These are phyloP conservation scores for Drosophila asahinai DNA, from an alignment of 1,140 invertebrate genomes.

Conservation along the genomic window DNA sequence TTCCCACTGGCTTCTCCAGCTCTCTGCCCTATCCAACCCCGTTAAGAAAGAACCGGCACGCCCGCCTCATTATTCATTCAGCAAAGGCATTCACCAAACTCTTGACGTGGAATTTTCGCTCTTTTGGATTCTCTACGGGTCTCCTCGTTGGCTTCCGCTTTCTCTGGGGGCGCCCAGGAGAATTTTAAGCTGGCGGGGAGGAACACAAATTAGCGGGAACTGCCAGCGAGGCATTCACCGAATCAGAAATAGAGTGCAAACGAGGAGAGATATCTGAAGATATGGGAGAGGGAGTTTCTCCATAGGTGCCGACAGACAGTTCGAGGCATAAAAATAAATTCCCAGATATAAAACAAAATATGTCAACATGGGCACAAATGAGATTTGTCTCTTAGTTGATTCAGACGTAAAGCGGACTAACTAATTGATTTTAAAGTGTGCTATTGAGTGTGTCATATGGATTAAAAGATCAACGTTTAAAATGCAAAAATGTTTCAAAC, in stretches of 20 bases:
- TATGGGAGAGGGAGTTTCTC: slow-evolving; percentile 13
- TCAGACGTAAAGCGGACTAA: slow-evolving; percentile 27
- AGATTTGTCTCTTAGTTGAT: slow-evolving; percentile 50
- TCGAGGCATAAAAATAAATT: slow-evolving; percentile 62
- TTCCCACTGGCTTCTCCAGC: background rate
- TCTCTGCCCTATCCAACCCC: background rate
- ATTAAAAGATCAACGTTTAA: background rate
- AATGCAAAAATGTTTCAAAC: background rate
- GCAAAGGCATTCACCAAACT: slow-evolving; percentile 60
- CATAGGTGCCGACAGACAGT: slow-evolving; percentile 63
- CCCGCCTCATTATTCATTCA: slow-evolving; percentile 76
- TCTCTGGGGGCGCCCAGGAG: slow-evolving; percentile 49
- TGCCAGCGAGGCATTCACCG: slow-evolving; percentile 54
- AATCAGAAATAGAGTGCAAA: slow-evolving; percentile 53
- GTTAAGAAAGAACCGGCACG: slow-evolving; percentile 16
- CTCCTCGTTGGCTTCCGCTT: slow-evolving; percentile 39
- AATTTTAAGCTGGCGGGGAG: slow-evolving; percentile 55
- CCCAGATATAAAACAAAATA: slow-evolving; percentile 57
- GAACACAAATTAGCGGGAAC: slow-evolving; percentile 77
- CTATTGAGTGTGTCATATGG: background rate
- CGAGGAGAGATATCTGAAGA: background rate
- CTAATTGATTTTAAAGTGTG: slow-evolving; percentile 49
- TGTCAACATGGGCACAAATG: slow-evolving; percentile 62
- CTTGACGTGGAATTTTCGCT: slow-evolving; percentile 49
- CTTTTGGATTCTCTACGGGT: slow-evolving; percentile 28